Base-by-base conservation (phyloP, 35 echinoderm and acorn worm species). In the Stichopus chloronotus region DNA sequence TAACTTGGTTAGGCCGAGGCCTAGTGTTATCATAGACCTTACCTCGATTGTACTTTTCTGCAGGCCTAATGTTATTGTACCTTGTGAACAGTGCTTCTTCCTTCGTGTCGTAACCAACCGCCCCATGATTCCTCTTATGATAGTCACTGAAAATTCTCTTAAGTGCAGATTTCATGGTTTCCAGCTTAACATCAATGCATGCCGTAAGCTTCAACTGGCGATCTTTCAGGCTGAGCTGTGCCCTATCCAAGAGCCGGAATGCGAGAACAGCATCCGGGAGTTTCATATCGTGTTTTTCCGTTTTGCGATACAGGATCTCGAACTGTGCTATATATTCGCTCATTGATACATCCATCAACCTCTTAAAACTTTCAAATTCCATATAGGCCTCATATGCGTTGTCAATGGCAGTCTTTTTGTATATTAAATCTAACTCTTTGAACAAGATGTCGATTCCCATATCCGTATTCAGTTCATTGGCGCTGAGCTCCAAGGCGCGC, bases 91-190 rank as follows among this genome's bases (percentile, higher is more conserved):
- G n/a, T n/a, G n/a, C n/a, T n/a, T n/a, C n/a, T n/a, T n/a, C n/a
- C n/a, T n/a, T n/a, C n/a, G n/a, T n/a, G n/a, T n/a, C n/a, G n/a
- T n/a, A n/a, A n/a, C n/a, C n/a, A n/a, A n/a, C n/a, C n/a, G n/a
- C n/a, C n/a, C n/a, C n/a, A n/a, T n/a, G n/a, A n/a, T n/a, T n/a
- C n/a, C n/a, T n/a, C n/a, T n/a, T n/a, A n/a, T n/a, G n/a, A n/a
- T n/a, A n/a, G n/a, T n/a, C n/a, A n/a, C n/a, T n/a, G n/a, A n/a
- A n/a, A n/a, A n/a, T n/a, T n/a, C n/a, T n/a, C n/a, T n/a, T n/a
- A 14, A 93, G 61, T 20, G 92, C 81, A 10, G 79, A 86, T 61
- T 93, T 93, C 92, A 93, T 86, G 4, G 81, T 81, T 7, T 93
- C 92, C 11, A 86, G 68, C 14, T 93, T 86, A 4, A 93, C 19